Evolutionary conservation across 2,113 vertebrate species (phyloP).

Genomic region (Climacteris rufus): DNA sequence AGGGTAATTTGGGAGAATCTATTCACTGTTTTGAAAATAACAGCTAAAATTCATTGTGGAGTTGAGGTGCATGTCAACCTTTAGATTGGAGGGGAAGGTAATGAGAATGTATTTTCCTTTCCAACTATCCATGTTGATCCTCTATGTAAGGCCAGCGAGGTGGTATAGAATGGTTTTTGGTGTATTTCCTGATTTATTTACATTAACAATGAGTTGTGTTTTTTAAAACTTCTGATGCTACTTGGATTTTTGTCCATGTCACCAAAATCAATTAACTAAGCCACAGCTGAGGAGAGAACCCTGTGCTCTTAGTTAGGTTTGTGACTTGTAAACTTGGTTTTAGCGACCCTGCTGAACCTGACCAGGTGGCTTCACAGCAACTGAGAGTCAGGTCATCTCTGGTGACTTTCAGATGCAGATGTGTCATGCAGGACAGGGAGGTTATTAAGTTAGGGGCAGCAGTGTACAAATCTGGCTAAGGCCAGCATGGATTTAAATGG

Average conservation of each 20-base stretch:
- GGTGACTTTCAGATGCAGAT: background rate
- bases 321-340: background rate
- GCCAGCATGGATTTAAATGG: background rate
- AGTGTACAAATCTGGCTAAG: background rate
- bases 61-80: background rate
- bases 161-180: background rate
- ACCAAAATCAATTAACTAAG: background rate
- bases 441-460: background rate
- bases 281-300: background rate
- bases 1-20: background rate
- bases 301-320: background rate
- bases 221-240: background rate
- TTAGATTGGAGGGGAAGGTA: background rate
- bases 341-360: background rate
- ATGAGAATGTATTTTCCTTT: background rate
- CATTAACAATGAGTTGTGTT: background rate
- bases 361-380: background rate
- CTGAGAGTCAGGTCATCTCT: background rate
- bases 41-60: background rate
- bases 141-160: background rate
- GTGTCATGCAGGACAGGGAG: accelerated
- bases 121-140: background rate
- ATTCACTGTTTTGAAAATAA: background rate
- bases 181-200: background rate
- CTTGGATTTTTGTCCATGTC: background rate